Conservation (phyloP, 2,888 invertebrate genomes). For the Nasonovia ribisnigri region DNA sequence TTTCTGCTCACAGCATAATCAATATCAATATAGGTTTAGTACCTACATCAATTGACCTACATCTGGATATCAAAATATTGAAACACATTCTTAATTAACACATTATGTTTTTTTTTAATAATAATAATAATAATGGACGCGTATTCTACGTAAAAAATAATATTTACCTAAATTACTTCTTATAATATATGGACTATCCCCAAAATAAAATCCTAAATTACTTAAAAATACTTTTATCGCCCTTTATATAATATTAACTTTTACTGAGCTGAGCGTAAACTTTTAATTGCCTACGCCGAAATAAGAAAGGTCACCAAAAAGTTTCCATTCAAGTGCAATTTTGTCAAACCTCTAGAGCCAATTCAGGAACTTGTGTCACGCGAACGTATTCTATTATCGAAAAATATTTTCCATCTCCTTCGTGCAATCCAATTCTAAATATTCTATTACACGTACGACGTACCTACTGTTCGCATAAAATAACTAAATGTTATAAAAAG, state of each 20-base stretch:
- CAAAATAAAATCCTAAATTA: not conserved
- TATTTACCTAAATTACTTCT: not conserved
- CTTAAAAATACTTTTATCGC: not conserved
- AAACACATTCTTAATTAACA: not conserved
- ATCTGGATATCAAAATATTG: not conserved
- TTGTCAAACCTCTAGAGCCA: constrained; percentile 14
- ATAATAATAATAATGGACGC: not conserved
- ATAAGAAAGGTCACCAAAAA: constrained; percentile 43
- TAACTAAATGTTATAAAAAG: not conserved
- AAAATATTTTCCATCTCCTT: not conserved
- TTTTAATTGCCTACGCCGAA: constrained; percentile 50
- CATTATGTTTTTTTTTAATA: not conserved
- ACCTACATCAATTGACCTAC: not conserved
- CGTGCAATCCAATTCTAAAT: not conserved
- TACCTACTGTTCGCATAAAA: not conserved
- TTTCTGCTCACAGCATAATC: not conserved
- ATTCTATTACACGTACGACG: not conserved
- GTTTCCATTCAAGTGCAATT: constrained; percentile 23
- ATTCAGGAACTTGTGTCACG: constrained; percentile 15
- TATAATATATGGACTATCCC: not conserved
- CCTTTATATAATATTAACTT: not conserved
- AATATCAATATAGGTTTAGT: not conserved
- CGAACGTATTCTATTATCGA: not conserved
- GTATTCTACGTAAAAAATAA: not conserved
- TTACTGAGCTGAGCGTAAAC: not conserved